Percentiles rank a stretch among this genome's conserved stretches.
Evolutionary conservation across 2,113 vertebrate genomes (phyloP).

Genomic region (Jacana jacana): DNA sequence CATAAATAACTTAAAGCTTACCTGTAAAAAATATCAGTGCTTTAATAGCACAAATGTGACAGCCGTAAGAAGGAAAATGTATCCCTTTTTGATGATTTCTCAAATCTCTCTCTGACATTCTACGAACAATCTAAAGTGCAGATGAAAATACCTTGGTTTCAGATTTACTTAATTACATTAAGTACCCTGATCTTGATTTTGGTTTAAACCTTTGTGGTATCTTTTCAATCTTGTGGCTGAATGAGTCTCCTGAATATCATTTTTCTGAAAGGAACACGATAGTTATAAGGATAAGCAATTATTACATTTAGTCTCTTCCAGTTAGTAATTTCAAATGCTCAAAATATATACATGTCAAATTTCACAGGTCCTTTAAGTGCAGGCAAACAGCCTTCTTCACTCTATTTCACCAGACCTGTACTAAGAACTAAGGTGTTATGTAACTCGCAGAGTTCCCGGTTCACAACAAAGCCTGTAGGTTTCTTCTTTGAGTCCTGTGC

Average conservation of each 20-base stretch:
- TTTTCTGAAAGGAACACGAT: background rate
- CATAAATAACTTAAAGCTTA: background rate
- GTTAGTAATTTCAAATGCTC: background rate
- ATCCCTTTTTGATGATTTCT: background rate
- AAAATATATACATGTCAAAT: background rate
- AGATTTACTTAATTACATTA: background rate
- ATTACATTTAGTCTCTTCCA: background rate
- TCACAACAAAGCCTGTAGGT: background rate
- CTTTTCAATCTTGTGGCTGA: background rate
- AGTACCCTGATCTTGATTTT: background rate
- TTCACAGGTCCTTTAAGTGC: background rate
- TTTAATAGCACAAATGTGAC: background rate
- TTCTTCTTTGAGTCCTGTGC: background rate
- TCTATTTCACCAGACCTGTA: background rate
- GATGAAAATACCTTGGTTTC: background rate
- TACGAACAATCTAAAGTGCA: background rate
- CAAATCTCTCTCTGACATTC: background rate
- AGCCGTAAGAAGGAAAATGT: background rate
- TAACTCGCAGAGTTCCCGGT: background rate
- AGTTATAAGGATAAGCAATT: background rate
- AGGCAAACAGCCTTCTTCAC: background rate
- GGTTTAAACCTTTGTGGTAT: background rate
- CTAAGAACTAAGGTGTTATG: background rate
- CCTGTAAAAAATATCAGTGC: background rate
- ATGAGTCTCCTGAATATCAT: background rate